Percentiles rank a stretch among this genome's conserved stretches.
These are phyloP conservation scores for Procambarus virginalis DNA, from an alignment of 1,140 invertebrate genomes.

Conservation along the genomic window DNA sequence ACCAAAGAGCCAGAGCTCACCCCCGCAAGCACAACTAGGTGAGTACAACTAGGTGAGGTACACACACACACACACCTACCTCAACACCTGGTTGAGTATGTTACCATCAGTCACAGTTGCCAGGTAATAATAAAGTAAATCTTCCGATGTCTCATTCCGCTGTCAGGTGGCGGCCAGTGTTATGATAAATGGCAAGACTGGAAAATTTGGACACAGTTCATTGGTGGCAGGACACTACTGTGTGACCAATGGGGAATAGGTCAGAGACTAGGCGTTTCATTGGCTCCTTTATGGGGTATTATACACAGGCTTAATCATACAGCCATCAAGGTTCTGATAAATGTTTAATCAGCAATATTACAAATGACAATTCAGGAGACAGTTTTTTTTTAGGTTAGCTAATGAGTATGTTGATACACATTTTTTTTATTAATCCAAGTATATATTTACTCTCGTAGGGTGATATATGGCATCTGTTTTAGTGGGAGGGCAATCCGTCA, in stretches of 20 bases:
- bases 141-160: slow-evolving; percentile 19
- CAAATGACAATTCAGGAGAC: not conserved
- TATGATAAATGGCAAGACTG: slow-evolving; percentile 14
- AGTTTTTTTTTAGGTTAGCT: not conserved
- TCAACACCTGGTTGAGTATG: not conserved
- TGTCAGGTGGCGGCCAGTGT: not conserved
- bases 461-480: slow-evolving; percentile 54
- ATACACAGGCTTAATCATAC: not conserved
- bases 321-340: not conserved
- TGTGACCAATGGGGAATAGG: slow-evolving; percentile 42
- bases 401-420: not conserved
- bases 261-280: slow-evolving; percentile 9
- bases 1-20: too few relatives aligned
- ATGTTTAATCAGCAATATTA: not conserved
- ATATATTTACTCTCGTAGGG: not conserved
- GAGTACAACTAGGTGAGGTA: too few relatives aligned
- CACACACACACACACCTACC: not conserved
- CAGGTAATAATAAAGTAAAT: not conserved
- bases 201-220: slow-evolving; percentile 29
- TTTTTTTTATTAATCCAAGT: not conserved
- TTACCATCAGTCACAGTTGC: not conserved
- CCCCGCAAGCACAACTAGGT: too few relatives aligned
- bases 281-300: not conserved
- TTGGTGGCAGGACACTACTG: slow-evolving; percentile 24
- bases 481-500: slow-evolving; percentile 58